phyloP scores from a whole-genome alignment of 2,797 vertebrate genomes.

The Acestrorhynchus altus region DNA sequence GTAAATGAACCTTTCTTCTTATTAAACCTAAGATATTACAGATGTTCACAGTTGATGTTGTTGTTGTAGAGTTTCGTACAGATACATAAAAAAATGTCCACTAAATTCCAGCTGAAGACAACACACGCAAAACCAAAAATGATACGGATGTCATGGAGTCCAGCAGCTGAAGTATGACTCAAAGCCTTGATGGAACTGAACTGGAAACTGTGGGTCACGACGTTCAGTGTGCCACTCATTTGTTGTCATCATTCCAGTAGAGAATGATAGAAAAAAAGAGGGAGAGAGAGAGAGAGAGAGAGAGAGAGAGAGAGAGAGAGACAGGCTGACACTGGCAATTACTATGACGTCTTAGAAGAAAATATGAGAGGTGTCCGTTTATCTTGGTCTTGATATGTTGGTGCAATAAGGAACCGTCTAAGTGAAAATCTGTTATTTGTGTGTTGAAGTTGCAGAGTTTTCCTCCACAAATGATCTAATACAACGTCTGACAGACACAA shows the following conservation, averaged over 20 bases:
- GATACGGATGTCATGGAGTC: no score
- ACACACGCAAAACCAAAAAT: neutral
- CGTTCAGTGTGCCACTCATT: conserved; percentile 10
- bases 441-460: neutral
- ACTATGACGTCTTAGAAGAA: neutral
- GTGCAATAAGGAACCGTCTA: neutral
- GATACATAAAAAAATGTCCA: no score
- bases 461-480: no score
- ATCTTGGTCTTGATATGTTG: neutral
- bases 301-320: neutral
- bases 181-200: conserved; percentile 42
- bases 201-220: conserved; percentile 15
- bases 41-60: no score
- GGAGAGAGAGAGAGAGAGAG: neutral
- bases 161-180: conserved; percentile 7
- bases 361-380: neutral
- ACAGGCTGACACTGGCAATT: neutral
- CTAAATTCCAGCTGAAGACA: neutral
- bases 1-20: no score
- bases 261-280: conserved; percentile 1
- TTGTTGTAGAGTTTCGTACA: no score
- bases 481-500: no score
- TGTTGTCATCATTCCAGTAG: conserved; percentile 18
- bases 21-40: no score
- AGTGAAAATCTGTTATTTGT: no score